Percentiles rank a stretch among this genome's conserved stretches.
phyloP scores from a whole-genome alignment of 2,113 vertebrate genomes.

The Asarcornis scutulata region DNA sequence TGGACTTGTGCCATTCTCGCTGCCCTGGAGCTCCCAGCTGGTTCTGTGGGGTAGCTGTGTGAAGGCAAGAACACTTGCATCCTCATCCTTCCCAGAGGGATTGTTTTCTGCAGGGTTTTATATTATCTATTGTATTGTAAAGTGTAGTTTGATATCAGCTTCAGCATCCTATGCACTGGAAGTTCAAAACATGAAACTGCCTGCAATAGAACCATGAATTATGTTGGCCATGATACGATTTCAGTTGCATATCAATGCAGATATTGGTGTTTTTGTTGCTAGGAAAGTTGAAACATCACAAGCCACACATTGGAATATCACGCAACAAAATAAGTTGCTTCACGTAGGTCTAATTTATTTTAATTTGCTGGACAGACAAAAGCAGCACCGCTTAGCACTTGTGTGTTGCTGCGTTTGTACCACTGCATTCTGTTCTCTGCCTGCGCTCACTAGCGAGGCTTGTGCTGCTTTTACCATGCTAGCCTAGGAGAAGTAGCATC shows the following conservation, averaged over 20 bases:
- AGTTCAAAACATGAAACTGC: neutral
- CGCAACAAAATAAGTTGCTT: neutral
- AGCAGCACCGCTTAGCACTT: neutral
- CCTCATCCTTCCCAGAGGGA: neutral
- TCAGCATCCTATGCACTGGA: neutral
- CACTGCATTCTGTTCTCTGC: neutral
- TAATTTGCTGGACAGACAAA: neutral
- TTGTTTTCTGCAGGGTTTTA: fast-evolving
- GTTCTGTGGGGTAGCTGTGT: neutral
- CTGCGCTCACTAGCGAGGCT: neutral
- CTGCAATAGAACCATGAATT: neutral
- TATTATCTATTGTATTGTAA: neutral
- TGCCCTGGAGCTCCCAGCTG: neutral
- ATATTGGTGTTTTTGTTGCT: neutral
- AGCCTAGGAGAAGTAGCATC: neutral
- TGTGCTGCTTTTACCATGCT: neutral
- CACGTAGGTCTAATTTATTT: neutral
- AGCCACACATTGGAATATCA: neutral
- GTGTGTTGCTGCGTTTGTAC: neutral
- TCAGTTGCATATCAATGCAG: neutral
- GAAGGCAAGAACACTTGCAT: neutral
- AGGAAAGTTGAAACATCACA: neutral
- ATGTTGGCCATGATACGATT: neutral
- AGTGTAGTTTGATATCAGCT: neutral
- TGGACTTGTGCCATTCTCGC: neutral